Conservation (phyloP, 2,797 vertebrate species). For the Okamejei kenojei region DNA sequence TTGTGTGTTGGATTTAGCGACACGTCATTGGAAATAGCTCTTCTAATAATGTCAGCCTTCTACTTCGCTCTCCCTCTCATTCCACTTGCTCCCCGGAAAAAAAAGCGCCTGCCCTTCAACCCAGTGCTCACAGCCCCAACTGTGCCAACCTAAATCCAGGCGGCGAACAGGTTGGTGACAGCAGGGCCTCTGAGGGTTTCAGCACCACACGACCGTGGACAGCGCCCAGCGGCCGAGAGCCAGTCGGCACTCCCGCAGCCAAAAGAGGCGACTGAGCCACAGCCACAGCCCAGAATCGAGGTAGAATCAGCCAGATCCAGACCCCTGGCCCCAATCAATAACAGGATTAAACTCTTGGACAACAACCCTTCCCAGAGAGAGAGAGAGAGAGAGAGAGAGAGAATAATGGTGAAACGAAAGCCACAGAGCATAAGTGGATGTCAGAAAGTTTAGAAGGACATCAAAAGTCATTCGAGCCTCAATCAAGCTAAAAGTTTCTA, state of each 20-base stretch:
- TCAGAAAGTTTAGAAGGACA: neutral
- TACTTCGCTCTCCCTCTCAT: no score
- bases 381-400: neutral
- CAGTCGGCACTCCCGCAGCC: neutral
- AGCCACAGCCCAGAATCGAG: neutral
- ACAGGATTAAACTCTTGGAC: neutral
- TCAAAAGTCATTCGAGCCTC: neutral
- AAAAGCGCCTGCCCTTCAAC: no score
- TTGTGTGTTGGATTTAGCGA: neutral
- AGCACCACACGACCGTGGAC: conserved; percentile 10
- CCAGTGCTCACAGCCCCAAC: neutral
- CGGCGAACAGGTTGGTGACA: neutral
- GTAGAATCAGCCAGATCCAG: neutral
- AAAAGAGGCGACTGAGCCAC: no score
- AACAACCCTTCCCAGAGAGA: neutral
- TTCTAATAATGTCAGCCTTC: neutral
- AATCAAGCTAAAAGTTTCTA: neutral
- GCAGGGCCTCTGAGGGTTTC: neutral
- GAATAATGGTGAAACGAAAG: neutral
- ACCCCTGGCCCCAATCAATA: neutral
- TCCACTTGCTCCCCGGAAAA: neutral
- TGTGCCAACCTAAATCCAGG: neutral
- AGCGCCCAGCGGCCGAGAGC: neutral
- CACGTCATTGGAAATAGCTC: neutral
- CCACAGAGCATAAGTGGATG: neutral